phyloP scores from a whole-genome alignment of 2,888 invertebrate genomes.

The Agriopis aurantiaria region DNA sequence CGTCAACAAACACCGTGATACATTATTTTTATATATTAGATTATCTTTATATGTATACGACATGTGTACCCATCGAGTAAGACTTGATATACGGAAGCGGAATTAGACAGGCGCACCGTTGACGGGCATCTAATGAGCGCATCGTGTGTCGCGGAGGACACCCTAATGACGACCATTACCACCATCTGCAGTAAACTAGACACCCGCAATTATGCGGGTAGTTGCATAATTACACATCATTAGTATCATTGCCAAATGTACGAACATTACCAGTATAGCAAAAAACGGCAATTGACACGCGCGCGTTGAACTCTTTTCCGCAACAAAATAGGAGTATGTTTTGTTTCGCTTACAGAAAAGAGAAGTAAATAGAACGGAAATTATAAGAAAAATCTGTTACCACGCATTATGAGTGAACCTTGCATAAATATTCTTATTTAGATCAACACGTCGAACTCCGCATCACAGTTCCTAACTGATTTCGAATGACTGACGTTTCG shows the following conservation, averaged over 20 bases:
- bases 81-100: background rate
- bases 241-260: slow-evolving; percentile 24
- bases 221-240: slow-evolving; percentile 18
- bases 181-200: background rate
- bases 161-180: slow-evolving; percentile 19
- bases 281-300: background rate
- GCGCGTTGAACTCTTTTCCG: slow-evolving; percentile 21
- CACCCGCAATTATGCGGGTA: background rate
- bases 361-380: too few relatives aligned
- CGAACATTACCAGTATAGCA: background rate
- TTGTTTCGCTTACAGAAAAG: too few relatives aligned
- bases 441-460: too few relatives aligned
- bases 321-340: background rate
- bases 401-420: too few relatives aligned
- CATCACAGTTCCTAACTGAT: too few relatives aligned
- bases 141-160: slow-evolving; percentile 14
- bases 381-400: too few relatives aligned
- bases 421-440: too few relatives aligned
- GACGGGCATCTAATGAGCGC: slow-evolving; percentile 6
- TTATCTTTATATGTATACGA: too few relatives aligned
- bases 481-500: too few relatives aligned
- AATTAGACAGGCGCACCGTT: background rate
- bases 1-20: too few relatives aligned
- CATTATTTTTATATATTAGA: too few relatives aligned
- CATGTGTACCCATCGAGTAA: too few relatives aligned